These are phyloP conservation scores for Leptonema lineaticorne DNA, from an alignment of 1,140 invertebrate genomes.

Conservation along the genomic window DNA sequence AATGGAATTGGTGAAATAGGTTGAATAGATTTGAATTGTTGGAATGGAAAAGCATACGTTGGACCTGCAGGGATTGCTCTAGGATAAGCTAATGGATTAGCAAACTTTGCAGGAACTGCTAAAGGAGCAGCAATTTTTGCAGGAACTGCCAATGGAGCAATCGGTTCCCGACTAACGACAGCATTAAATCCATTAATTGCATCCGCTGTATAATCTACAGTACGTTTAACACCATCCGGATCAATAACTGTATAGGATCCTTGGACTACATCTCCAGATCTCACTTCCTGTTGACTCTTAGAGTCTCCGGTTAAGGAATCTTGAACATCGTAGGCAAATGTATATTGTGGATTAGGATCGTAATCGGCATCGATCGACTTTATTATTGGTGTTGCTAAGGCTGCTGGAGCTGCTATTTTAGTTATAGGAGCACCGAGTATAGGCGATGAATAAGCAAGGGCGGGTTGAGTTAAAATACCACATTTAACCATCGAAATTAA, in stretches of 20 bases:
- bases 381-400: conserved; percentile 28
- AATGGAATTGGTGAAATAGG: background rate
- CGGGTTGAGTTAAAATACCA: conserved; percentile 39
- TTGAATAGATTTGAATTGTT: too few species aligned
- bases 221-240: conserved; percentile 58
- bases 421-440: conserved; percentile 35
- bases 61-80: too few species aligned
- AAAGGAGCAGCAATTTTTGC: background rate
- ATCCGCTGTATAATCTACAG: conserved; percentile 62
- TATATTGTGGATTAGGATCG: conserved; percentile 58
- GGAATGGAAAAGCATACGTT: too few species aligned
- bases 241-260: conserved; percentile 57
- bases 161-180: conserved; percentile 47
- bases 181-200: conserved; percentile 55
- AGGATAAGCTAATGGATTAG: too few species aligned
- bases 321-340: conserved; percentile 60
- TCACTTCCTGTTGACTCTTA: conserved; percentile 59
- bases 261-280: conserved; percentile 58
- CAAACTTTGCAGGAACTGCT: background rate
- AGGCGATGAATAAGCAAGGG: conserved; percentile 46
- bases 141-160: conserved; percentile 38
- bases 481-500: conserved; percentile 48
- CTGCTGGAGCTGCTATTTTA: background rate
- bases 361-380: conserved; percentile 48
- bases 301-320: conserved; percentile 61